Conservation (phyloP, 2,113 vertebrate species). For the Pangasianodon hypophthalmus region DNA sequence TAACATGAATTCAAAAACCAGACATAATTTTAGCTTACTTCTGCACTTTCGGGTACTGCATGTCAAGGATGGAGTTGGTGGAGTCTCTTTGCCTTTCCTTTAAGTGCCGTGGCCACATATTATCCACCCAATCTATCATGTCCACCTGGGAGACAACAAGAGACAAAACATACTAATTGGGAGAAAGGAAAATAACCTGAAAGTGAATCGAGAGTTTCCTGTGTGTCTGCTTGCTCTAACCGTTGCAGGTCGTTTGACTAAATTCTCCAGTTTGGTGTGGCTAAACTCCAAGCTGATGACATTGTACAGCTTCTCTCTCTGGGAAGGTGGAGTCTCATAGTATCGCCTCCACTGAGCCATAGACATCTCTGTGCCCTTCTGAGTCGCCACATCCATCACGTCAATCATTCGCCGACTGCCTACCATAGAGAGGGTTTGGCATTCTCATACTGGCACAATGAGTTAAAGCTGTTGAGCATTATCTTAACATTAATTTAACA, state of each 20-base stretch:
- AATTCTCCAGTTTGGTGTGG: constrained; percentile 93
- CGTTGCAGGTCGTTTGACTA: constrained; percentile 92
- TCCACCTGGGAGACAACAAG: constrained; percentile 82
- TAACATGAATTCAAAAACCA: not conserved
- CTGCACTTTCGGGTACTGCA: constrained; percentile 99
- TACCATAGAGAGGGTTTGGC: constrained; percentile 57
- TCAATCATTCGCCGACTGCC: constrained; percentile 95
- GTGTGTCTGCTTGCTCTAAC: constrained; percentile 62
- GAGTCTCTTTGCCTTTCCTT: constrained; percentile 97
- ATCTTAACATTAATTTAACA: not conserved
- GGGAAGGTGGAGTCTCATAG: constrained; percentile 90
- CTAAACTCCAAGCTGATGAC: constrained; percentile 99
- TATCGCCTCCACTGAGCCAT: constrained; percentile 98
- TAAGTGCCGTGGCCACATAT: constrained; percentile 97
- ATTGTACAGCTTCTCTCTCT: constrained; percentile 95
- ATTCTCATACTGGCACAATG: not conserved
- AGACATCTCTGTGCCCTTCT: constrained; percentile 98
- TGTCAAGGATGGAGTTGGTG: constrained; percentile 94
- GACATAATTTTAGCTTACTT: constrained; percentile 76
- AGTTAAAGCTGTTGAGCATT: not conserved
- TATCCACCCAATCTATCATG: constrained; percentile 98
- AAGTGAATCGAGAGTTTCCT: not conserved
- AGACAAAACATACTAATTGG: not conserved
- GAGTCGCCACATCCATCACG: constrained; percentile 98
- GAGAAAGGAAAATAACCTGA: not conserved